phyloP scores from a whole-genome alignment of 2,888 invertebrate genomes.

The Cheilosia vulpina region DNA sequence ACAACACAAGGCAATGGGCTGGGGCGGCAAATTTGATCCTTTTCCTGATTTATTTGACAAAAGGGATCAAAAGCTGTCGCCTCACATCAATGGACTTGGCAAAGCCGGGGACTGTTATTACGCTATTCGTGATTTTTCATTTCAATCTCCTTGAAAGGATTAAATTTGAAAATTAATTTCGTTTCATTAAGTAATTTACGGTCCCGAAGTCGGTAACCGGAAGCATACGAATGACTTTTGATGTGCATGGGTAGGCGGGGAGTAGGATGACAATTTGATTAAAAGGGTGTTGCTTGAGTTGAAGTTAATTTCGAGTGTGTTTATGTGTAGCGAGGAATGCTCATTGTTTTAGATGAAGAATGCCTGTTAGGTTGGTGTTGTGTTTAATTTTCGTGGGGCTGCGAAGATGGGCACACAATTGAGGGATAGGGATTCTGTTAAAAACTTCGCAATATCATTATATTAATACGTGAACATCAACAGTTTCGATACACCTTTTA shows the following conservation, averaged over 20 bases:
- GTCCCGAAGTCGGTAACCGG: neutral
- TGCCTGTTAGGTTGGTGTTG: too few relatives aligned
- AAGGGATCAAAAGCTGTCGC: conserved; percentile 63
- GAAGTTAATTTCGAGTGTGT: neutral
- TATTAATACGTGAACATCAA: too few relatives aligned
- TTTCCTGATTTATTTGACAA: conserved; percentile 62
- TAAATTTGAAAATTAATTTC: conserved; percentile 59
- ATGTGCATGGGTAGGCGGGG: neutral
- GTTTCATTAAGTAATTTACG: conserved; percentile 59
- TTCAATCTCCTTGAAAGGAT: conserved; percentile 24
- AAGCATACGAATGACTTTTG: conserved; percentile 5
- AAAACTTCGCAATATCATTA: too few relatives aligned
- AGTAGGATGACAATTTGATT: neutral
- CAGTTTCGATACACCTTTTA: too few relatives aligned
- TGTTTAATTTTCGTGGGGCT: too few relatives aligned
- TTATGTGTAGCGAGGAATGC: neutral
- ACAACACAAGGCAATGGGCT: neutral
- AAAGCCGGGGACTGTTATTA: conserved; percentile 6
- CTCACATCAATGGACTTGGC: conserved; percentile 46
- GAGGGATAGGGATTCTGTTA: too few relatives aligned
- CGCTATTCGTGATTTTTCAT: conserved; percentile 35
- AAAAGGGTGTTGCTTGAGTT: conserved; percentile 16
- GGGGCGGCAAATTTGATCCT: conserved; percentile 53
- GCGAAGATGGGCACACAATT: too few relatives aligned
- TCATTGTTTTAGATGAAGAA: neutral